A percentile compares a stretch with the other conserved stretches of the same genome.
Evolutionary conservation across 1,140 invertebrate genomes (phyloP).

Genomic region (Vollenhovia emeryi): DNA sequence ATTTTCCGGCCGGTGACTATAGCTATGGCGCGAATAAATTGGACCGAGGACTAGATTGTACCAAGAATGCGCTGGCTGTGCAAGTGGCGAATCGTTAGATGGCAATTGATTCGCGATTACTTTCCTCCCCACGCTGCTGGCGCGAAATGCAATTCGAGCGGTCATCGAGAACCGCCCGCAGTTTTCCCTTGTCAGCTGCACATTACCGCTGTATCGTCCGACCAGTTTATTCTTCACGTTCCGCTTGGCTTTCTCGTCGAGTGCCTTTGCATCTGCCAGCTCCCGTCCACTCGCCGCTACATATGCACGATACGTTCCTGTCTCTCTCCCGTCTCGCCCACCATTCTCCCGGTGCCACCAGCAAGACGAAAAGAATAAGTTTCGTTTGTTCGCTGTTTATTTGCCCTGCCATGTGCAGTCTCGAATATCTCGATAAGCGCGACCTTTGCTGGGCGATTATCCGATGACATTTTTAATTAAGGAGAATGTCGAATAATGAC

Average conservation of each 20-base stretch:
- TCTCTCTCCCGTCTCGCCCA: not conserved
- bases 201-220: not conserved
- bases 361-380: constrained; percentile 33
- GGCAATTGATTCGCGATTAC: not conserved
- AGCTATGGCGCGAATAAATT: not conserved
- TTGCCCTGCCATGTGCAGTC: not conserved
- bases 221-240: constrained; percentile 27
- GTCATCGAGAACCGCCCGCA: not conserved
- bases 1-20: not conserved
- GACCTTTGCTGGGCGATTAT: not conserved
- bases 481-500: not conserved
- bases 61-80: not conserved
- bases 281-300: constrained; percentile 19
- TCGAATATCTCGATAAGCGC: not conserved
- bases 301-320: constrained; percentile 40
- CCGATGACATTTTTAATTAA: not conserved
- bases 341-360: not conserved
- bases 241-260: constrained; percentile 17
- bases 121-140: not conserved
- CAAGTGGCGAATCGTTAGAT: not conserved
- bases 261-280: constrained; percentile 50
- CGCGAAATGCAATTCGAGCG: constrained; percentile 2
- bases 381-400: constrained; percentile 10
- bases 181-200: constrained; percentile 30
- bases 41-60: not conserved